These are phyloP conservation scores for Chionoecetes opilio DNA, from an alignment of 1,140 invertebrate genomes.

Conservation along the genomic window DNA sequence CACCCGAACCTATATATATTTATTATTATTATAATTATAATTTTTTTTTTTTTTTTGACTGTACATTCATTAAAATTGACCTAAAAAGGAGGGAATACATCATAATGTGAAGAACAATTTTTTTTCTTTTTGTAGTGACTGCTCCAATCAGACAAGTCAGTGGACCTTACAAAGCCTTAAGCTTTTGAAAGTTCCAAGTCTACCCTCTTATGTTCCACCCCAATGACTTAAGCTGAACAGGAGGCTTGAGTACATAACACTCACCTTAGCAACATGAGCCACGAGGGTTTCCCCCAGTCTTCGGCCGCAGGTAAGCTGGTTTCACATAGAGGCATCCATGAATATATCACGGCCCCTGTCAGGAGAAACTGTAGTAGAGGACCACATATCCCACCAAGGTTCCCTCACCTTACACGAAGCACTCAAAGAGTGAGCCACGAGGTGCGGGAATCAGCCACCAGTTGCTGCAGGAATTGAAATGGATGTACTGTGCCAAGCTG, in stretches of 20 bases:
- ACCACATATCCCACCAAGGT: slow-evolving; percentile 87
- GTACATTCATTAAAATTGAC: neutral
- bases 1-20: too few species aligned
- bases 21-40: too few species aligned
- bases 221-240: too few species aligned
- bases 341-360: slow-evolving; percentile 90
- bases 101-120: neutral
- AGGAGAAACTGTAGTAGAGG: slow-evolving; percentile 91
- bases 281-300: slow-evolving; percentile 90
- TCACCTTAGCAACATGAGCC: slow-evolving; percentile 88
- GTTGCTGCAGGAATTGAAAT: slow-evolving; percentile 10
- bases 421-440: slow-evolving; percentile 74
- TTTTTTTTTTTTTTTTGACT: neutral
- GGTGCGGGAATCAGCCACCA: slow-evolving; percentile 59
- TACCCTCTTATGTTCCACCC: too few species aligned
- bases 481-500: neutral
- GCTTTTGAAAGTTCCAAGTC: too few species aligned
- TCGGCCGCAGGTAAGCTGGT: slow-evolving; percentile 86
- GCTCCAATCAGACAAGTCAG: too few species aligned
- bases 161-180: too few species aligned
- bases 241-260: neutral
- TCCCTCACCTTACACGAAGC: slow-evolving; percentile 72
- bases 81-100: neutral
- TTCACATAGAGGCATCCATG: slow-evolving; percentile 94
- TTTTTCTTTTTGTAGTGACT: neutral